Evolutionary conservation across 2,797 vertebrate genomes (phyloP).

Genomic region (Phaenicophaeus curvirostris): DNA sequence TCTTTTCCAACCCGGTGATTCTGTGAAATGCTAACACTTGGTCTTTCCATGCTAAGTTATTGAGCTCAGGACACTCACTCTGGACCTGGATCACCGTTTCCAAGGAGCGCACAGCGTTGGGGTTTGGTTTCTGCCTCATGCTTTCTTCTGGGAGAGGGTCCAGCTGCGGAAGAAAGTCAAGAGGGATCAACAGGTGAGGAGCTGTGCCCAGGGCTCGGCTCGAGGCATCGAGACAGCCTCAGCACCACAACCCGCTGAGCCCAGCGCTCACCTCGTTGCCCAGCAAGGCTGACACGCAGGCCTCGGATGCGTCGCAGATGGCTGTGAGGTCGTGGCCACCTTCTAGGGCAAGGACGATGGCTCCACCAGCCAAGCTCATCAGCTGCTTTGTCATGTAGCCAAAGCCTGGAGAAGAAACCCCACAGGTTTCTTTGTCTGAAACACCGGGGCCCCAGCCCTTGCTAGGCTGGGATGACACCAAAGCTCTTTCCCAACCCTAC

Average conservation of each 20-base stretch:
- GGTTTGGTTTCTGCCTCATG: constrained; percentile 87
- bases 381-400: constrained; percentile 92
- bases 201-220: neutral
- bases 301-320: constrained; percentile 94
- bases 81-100: constrained; percentile 91
- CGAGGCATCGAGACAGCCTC: neutral
- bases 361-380: constrained; percentile 91
- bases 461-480: neutral
- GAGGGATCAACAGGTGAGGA: neutral
- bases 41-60: neutral
- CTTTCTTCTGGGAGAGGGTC: constrained; percentile 87
- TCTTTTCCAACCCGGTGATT: no score
- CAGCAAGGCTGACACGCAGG: constrained; percentile 90
- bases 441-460: rapidly evolving
- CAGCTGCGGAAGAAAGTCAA: constrained; percentile 74
- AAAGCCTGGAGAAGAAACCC: constrained; percentile 80
- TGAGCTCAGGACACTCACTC: constrained; percentile 79
- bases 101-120: constrained; percentile 88
- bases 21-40: no score
- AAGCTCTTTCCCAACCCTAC: neutral
- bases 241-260: rapidly evolving
- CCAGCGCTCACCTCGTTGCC: constrained; percentile 86
- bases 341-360: constrained; percentile 89
- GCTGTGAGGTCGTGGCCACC: constrained; percentile 96
- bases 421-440: rapidly evolving